Base-by-base conservation (phyloP, 1,140 invertebrate species). In the Mylabris phalerata region DNA sequence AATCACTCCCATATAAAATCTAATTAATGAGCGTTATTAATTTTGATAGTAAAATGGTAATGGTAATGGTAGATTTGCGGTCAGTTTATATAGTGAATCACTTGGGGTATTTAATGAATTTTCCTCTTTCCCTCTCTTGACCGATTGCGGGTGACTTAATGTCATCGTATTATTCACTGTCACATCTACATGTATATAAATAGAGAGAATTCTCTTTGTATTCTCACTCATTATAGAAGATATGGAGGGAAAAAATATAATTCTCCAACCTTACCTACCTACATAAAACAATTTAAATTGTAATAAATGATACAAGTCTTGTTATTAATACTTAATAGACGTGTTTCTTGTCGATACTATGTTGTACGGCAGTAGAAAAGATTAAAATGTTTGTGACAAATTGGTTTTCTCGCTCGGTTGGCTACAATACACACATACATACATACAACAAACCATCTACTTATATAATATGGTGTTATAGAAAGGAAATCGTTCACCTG, bases 381-480 rank as follows among this genome's bases (percentile, higher is more conserved):
- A 55, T 55, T 47, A 55, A 47, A 55, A 55, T 48, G 52, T 55
- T 55, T 55, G 55, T 62, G 60, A 62, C 55, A 62, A 62, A 62
- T 62, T 62, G 56, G 56, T 62, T 62, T 52, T 50, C 49, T 49
- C 56, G 60, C 60, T 56, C 48, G 47, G 55, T 56, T 60, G 59
- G 40, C 32, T 56, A 50, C 52, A 60, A 50, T 55, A 48, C 45
- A 19, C 19, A 13, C 13, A 0, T 13, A 13, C 13, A 19, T 19
- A 19, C 19, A 19, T 19, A 19, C 19, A 19, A 19, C 19, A 19
- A 19, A 19, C 19, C 19, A 19, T 19, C 19, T 19, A 19, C 19
- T 19, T 19, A 19, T 19, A 19, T 19, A 19, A 19, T 19, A 19
- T 19, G 1, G 19, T 19, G 19, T 19, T 19, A 19, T 19, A 19